Percentiles rank a stretch among this genome's conserved stretches.
These are phyloP conservation scores for Hemitrygon akajei DNA, from an alignment of 2,797 vertebrate species.

Conservation along the genomic window DNA sequence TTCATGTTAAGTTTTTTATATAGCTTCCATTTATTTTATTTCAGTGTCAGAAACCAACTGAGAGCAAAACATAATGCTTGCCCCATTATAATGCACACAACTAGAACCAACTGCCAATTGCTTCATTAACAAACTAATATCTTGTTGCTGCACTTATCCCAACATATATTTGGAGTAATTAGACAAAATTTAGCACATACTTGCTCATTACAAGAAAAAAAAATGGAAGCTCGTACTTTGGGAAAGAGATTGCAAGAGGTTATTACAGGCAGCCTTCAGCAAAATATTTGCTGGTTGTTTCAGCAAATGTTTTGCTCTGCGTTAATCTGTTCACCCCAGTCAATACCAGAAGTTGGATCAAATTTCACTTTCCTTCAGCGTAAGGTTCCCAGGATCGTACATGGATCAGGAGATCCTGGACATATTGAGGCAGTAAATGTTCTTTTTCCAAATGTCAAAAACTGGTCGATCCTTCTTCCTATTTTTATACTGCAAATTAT, in stretches of 20 bases:
- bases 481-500: neutral
- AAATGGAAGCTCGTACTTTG: constrained; percentile 59
- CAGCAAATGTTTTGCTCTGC: constrained; percentile 59
- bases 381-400: constrained; percentile 45
- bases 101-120: neutral
- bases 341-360: constrained; percentile 53
- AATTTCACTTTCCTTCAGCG: constrained; percentile 50
- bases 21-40: neutral
- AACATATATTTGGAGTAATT: constrained; percentile 65
- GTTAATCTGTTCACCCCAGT: constrained; percentile 58
- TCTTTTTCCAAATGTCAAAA: neutral
- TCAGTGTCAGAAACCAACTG: neutral
- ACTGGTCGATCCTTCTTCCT: neutral
- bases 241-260: constrained; percentile 60
- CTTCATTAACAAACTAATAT: neutral
- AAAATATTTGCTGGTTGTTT: constrained; percentile 55
- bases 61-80: neutral
- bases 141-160: constrained; percentile 56
- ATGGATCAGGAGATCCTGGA: constrained; percentile 42
- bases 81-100: neutral
- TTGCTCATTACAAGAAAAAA: constrained; percentile 59
- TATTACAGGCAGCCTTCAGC: constrained; percentile 61
- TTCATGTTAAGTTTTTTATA: too few relatives aligned
- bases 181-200: constrained; percentile 66
- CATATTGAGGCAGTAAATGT: neutral